phyloP scores from a whole-genome alignment of 2,888 invertebrate species.

The Tinea trinotella region DNA sequence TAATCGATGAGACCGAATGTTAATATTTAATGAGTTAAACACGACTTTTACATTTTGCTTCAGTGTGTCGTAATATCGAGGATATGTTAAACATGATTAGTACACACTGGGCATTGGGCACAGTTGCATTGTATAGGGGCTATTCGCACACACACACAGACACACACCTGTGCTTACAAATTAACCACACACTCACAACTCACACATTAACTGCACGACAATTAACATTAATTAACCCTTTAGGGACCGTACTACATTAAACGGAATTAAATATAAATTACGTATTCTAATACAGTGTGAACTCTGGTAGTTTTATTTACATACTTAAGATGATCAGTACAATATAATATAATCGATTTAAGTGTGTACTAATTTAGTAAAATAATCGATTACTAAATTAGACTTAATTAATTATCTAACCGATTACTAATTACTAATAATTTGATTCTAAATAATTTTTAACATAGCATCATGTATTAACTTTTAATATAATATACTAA shows the following conservation, averaged over 20 bases:
- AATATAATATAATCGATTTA: too few relatives aligned
- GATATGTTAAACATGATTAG: constrained; percentile 42
- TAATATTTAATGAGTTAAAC: not conserved
- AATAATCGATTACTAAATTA: too few relatives aligned
- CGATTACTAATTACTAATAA: too few relatives aligned
- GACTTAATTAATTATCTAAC: too few relatives aligned
- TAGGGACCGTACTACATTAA: too few relatives aligned
- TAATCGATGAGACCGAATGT: not conserved
- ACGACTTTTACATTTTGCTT: constrained; percentile 50
- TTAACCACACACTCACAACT: not conserved
- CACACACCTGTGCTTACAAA: constrained; percentile 10
- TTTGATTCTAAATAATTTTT: too few relatives aligned
- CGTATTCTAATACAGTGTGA: too few relatives aligned
- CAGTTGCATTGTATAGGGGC: constrained; percentile 70
- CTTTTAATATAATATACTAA: not conserved
- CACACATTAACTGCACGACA: constrained; percentile 39
- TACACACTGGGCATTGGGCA: constrained; percentile 62
- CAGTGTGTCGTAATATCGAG: constrained; percentile 68
- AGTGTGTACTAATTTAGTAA: too few relatives aligned
- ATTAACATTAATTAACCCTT: too few relatives aligned
- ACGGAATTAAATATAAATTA: too few relatives aligned
- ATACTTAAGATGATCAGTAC: too few relatives aligned
- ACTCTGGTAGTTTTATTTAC: too few relatives aligned
- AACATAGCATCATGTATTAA: not conserved
- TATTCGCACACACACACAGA: constrained; percentile 40